Percentiles rank a stretch among this genome's conserved stretches.
These are phyloP conservation scores for Cheilosia impressa DNA, from an alignment of 2,888 invertebrate genomes.

Conservation along the genomic window DNA sequence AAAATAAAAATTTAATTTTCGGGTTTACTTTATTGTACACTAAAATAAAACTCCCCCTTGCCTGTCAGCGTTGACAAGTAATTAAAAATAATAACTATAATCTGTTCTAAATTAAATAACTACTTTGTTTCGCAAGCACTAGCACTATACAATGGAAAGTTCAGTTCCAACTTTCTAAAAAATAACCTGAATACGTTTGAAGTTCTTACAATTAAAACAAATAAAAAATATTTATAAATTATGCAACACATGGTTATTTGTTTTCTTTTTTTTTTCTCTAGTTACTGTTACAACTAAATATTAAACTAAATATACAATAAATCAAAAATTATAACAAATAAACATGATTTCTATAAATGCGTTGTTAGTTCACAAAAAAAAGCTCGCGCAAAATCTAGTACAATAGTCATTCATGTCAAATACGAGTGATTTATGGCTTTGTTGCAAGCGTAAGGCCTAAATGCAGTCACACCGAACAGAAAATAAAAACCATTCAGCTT, in stretches of 20 bases:
- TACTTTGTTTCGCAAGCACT: constrained; percentile 38
- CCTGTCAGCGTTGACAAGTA: constrained; percentile 1
- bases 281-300: constrained; percentile 44
- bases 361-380: constrained; percentile 32
- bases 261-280: constrained; percentile 18
- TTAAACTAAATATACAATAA: constrained; percentile 58
- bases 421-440: constrained; percentile 65
- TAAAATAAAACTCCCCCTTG: background rate
- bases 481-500: constrained; percentile 31
- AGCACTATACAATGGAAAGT: constrained; percentile 41
- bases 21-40: constrained; percentile 1
- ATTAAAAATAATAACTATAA: constrained; percentile 19
- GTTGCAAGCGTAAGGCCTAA: constrained; percentile 62
- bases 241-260: constrained; percentile 61
- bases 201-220: constrained; percentile 50
- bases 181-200: constrained; percentile 32
- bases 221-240: constrained; percentile 69
- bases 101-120: constrained; percentile 27
- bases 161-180: constrained; percentile 31
- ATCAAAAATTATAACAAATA: constrained; percentile 24
- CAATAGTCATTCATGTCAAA: constrained; percentile 63
- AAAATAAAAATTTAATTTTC: background rate
- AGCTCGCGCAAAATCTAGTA: constrained; percentile 34
- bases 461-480: constrained; percentile 47
- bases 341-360: constrained; percentile 58